Conservation (phyloP, 92 coral and sea anemone genomes). For the Micromussa lordhowensis region DNA sequence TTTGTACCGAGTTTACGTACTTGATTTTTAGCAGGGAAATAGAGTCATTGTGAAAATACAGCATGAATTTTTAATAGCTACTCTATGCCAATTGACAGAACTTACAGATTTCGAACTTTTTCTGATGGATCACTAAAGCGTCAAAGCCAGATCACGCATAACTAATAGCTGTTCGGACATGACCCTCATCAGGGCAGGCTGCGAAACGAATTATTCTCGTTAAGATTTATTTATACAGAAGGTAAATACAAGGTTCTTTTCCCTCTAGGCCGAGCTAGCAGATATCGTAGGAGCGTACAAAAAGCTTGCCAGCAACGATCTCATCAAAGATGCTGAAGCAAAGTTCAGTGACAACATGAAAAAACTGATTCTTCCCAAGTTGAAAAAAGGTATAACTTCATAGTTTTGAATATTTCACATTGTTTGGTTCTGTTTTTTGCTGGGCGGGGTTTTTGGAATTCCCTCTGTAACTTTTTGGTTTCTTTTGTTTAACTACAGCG, state of each 20-base stretch:
- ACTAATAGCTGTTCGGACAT: too few species aligned
- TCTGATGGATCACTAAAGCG: background rate
- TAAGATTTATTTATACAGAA: background rate
- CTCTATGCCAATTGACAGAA: background rate
- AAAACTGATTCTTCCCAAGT: slow-evolving; percentile 68
- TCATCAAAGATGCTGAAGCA: slow-evolving; percentile 62
- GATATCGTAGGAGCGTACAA: slow-evolving; percentile 63
- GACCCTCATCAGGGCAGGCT: background rate
- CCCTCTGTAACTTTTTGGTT: background rate
- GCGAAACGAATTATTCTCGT: background rate
- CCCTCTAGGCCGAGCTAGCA: slow-evolving; percentile 63
- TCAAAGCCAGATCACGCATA: background rate
- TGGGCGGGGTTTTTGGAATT: background rate
- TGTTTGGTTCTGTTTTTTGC: background rate
- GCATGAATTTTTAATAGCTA: background rate
- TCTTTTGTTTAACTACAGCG: slow-evolving; percentile 21
- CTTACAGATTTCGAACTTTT: too few species aligned
- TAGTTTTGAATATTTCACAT: background rate
- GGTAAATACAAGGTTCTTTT: background rate
- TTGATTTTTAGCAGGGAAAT: too few species aligned
- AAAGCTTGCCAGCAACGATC: slow-evolving; percentile 46
- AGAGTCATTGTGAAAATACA: too few species aligned
- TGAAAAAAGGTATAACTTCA: slow-evolving; percentile 63
- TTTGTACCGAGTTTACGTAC: background rate
- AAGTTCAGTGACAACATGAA: slow-evolving; percentile 71